Conservation (phyloP, 92 coral and sea anemone genomes). For the Umimayanthus kanabou region DNA sequence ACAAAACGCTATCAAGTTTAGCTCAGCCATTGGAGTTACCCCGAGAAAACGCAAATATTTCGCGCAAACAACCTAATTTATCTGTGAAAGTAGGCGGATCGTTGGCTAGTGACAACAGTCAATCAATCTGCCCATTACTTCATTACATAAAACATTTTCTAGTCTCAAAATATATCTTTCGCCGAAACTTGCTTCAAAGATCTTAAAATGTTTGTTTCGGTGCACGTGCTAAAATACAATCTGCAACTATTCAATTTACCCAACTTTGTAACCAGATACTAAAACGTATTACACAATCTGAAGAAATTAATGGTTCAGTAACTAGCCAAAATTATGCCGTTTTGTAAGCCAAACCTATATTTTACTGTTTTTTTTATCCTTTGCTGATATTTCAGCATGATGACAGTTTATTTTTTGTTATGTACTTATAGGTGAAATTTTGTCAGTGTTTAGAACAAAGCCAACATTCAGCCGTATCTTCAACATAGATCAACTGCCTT, state of each 20-base stretch:
- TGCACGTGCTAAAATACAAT: neutral
- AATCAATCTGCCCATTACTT: neutral
- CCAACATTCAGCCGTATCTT: neutral
- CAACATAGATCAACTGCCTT: slow-evolving; percentile 2
- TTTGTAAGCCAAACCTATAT: neutral
- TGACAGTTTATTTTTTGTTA: neutral
- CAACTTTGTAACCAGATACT: neutral
- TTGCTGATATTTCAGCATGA: neutral
- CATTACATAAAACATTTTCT: neutral
- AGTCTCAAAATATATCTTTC: no score
- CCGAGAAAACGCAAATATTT: no score
- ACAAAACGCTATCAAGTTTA: no score
- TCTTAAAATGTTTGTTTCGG: no score
- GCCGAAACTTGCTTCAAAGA: no score
- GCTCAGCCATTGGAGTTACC: no score
- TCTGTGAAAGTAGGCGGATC: neutral
- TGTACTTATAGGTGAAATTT: neutral
- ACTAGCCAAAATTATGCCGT: neutral
- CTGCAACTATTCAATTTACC: no score
- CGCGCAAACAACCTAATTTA: no score
- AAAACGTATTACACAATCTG: no score
- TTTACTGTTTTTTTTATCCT: neutral
- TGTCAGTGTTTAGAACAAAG: neutral
- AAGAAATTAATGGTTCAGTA: no score
- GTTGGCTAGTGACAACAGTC: neutral